Conservation (phyloP, 2,113 vertebrate species). For the Toxotes chatareus region DNA sequence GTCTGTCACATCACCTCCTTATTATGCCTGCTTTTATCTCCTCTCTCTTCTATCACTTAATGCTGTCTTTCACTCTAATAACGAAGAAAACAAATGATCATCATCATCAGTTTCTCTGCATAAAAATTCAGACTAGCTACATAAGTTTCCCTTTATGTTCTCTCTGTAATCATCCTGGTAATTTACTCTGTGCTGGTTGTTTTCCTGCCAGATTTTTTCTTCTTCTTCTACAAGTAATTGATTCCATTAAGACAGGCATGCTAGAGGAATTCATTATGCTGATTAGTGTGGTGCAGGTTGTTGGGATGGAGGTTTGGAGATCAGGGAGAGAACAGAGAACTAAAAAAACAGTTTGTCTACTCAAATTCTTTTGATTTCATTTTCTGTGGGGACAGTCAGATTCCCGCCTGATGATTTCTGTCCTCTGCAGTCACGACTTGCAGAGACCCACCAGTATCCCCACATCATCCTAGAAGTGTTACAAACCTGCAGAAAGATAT, state of each 20-base stretch:
- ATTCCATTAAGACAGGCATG: conserved; percentile 60
- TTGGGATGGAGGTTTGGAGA: conserved; percentile 36
- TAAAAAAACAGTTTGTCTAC: too few species aligned
- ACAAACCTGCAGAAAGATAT: conserved; percentile 5
- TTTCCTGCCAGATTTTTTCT: conserved; percentile 25
- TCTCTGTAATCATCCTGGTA: conserved; percentile 4
- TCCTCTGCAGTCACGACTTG: background rate
- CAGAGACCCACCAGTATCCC: background rate
- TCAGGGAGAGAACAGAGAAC: conserved; percentile 13
- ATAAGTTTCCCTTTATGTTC: background rate
- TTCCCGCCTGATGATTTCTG: conserved; percentile 34
- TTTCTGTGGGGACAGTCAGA: too few species aligned
- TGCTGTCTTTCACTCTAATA: conserved; percentile 12
- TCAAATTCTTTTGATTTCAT: too few species aligned
- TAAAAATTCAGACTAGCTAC: conserved; percentile 23
- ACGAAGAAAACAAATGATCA: conserved; percentile 42
- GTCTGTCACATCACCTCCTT: conserved; percentile 48
- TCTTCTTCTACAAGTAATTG: conserved; percentile 51
- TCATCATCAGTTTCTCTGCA: conserved; percentile 28
- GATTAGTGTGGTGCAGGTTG: conserved; percentile 61
- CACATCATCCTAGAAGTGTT: background rate
- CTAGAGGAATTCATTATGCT: conserved; percentile 64
- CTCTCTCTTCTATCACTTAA: conserved; percentile 12
- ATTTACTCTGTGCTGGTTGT: conserved; percentile 24
- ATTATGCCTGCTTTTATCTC: conserved; percentile 39